Evolutionary conservation across 2,113 vertebrate species (phyloP), one percentile per base, ranked within the genome.

Genomic region (Halichoerus grypus): DNA sequence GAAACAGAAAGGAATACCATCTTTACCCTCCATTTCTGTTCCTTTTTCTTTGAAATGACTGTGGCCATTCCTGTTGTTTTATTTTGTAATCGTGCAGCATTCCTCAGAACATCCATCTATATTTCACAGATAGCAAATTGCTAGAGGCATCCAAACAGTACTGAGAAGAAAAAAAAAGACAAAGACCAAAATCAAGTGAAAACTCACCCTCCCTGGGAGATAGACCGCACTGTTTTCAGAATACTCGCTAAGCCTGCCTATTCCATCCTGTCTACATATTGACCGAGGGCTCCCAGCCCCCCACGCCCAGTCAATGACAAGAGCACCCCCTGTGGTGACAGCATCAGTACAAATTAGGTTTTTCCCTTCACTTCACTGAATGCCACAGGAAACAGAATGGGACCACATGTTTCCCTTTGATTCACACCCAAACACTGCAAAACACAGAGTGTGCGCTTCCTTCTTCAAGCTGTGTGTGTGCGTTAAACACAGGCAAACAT

Each of bases 311-410:
- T 28, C 33, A 79, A 49, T 91, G 84, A 80, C 4, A 21, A 65
- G 63, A 96, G 97, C 33, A 74, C 15, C 67, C 85, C 36, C 76
- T 95, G 69, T 80, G 89, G 92, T 95, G 59, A 85, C 94, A 91
- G 33, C 92, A 92, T 98, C 95, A 97, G 92, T 94, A 91, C 89
- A 97, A 97, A 98, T 98, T 98, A 95, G 93, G 31, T 24, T 97
- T 92, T 96, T 82, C 79, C 72, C 0, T n/a, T 98, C 97, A 88
- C 89, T 97, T 97, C 98, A 97, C 91, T 94, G 97, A 97, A 90
- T 89, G 94, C 80, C 98, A 61, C 69, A 97, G 97, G 97, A 98
- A 98, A 88, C 97, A 93, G 98, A 98, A 98, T 61, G 98, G 89
- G 98, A 94, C 89, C 93, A 95, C 97, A 91, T 97, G 95, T 87